Evolutionary conservation across 2,113 vertebrate species (phyloP), one percentile per base, ranked within the genome.

Genomic region (Rhinopomastus cyanomelas): DNA sequence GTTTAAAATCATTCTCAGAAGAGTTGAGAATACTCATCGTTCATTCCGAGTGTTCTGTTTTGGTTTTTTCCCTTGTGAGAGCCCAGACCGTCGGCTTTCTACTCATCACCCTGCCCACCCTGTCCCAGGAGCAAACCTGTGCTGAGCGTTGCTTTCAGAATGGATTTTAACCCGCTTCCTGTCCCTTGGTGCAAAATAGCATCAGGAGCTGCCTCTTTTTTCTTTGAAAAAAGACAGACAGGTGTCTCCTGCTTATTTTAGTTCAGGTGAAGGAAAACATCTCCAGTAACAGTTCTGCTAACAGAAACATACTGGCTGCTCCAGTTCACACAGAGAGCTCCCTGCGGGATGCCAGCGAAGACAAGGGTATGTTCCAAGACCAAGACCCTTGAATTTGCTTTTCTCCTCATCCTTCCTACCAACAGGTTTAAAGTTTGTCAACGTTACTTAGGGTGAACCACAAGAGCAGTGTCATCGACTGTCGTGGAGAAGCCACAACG

Each of bases 1-100:
- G 59, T 82, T 90, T 81, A 87, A 88, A 88, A 66, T 53, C 56
- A 67, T 76, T 95, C 92, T 88, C 84, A 93, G 65, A 95, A 85
- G n/a, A 93, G 87, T 68, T 95, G 74, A 93, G 91, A 94, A 93
- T 85, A 92, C 42, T 87, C 75, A 91, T 62, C n/a, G 46, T 56
- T 91, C 36, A 80, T 67, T 90, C 86, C 32, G 8, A 39, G 39
- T 96, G 93, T 82, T 67, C 55, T 12, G 49, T 74, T 16, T 53
- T 76, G 39, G 10, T 94, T 66, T 85, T 68, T 25, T 26, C n/a
- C 20, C 30, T 76, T 65, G 25, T 12, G n/a, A 79, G 12, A 89
- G 89, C 67, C 15, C 36, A 29, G 90, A 76, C 14, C 64, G 23
- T 34, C 42, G 26, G 26, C 14, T 64, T n/a, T 46, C 52, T 85